Percentiles rank a stretch among this genome's conserved stretches.
These are phyloP conservation scores for Coranthus polyacanthus DNA, from an alignment of 2,797 vertebrate genomes.

Conservation along the genomic window DNA sequence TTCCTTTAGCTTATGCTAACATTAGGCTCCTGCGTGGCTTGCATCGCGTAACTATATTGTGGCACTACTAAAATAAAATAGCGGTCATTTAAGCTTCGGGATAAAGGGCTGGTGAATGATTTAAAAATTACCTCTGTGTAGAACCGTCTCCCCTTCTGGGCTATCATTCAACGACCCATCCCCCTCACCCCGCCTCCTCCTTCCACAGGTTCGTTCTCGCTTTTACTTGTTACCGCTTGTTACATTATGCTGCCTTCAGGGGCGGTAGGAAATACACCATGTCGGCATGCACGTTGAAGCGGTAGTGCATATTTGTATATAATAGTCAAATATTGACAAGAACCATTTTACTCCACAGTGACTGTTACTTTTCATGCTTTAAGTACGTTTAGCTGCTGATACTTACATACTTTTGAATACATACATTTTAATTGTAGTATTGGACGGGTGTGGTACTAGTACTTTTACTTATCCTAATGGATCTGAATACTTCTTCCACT, in stretches of 20 bases:
- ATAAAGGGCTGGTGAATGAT: not conserved
- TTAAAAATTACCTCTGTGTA: slow-evolving; percentile 48
- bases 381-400: no score
- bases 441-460: no score
- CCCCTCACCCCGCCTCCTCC: slow-evolving; percentile 59
- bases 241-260: slow-evolving; percentile 47
- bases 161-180: slow-evolving; percentile 60
- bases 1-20: slow-evolving; percentile 42
- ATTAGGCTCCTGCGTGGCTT: not conserved
- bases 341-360: no score
- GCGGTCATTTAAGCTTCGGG: not conserved
- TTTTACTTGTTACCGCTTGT: slow-evolving; percentile 12
- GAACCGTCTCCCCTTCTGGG: slow-evolving; percentile 37
- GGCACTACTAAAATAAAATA: not conserved
- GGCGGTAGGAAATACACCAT: slow-evolving; percentile 11
- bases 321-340: no score
- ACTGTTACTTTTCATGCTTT: no score
- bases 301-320: no score
- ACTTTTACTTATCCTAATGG: no score
- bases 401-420: no score
- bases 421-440: no score
- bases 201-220: slow-evolving; percentile 29
- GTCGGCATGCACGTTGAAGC: no score
- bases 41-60: not conserved
- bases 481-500: no score